Evolutionary conservation across 1,140 invertebrate genomes (phyloP).

Genomic region (Bacillus rossius): DNA sequence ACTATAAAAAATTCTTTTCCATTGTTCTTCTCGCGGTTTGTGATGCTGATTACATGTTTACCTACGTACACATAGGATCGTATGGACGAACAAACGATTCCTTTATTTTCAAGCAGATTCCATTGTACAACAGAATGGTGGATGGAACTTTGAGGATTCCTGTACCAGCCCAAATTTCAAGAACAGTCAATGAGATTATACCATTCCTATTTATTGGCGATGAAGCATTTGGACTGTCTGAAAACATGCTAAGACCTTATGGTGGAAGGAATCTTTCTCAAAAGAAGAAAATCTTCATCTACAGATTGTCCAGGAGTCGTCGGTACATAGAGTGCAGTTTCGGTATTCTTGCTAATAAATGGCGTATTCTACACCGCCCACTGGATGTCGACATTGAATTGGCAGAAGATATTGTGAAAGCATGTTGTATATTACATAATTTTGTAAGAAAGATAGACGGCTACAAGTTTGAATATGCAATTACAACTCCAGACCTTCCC

Average conservation of each 20-base stretch:
- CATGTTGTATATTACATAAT: slow-evolving; percentile 29
- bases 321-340: slow-evolving; percentile 30
- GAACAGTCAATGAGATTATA: slow-evolving; percentile 12
- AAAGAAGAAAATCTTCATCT: slow-evolving; percentile 26
- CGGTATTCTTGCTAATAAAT: slow-evolving; percentile 33
- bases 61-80: slow-evolving; percentile 32
- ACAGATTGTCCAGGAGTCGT: slow-evolving; percentile 15
- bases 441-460: slow-evolving; percentile 18
- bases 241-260: slow-evolving; percentile 19
- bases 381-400: slow-evolving; percentile 22
- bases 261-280: slow-evolving; percentile 13
- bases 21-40: slow-evolving; percentile 39
- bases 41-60: slow-evolving; percentile 31
- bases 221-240: slow-evolving; percentile 26
- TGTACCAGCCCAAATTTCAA: slow-evolving; percentile 4
- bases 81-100: slow-evolving; percentile 40
- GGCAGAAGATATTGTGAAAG: slow-evolving; percentile 26
- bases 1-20: slow-evolving; percentile 34
- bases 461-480: too few species aligned
- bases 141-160: not conserved
- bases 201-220: slow-evolving; percentile 24
- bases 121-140: not conserved
- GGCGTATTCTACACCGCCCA: slow-evolving; percentile 29
- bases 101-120: slow-evolving; percentile 27
- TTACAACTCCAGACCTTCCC: too few species aligned